Evolutionary conservation across 2,113 vertebrate genomes (phyloP), one percentile per base, ranked within the genome.

Genomic region (Misgurnus mizolepis): DNA sequence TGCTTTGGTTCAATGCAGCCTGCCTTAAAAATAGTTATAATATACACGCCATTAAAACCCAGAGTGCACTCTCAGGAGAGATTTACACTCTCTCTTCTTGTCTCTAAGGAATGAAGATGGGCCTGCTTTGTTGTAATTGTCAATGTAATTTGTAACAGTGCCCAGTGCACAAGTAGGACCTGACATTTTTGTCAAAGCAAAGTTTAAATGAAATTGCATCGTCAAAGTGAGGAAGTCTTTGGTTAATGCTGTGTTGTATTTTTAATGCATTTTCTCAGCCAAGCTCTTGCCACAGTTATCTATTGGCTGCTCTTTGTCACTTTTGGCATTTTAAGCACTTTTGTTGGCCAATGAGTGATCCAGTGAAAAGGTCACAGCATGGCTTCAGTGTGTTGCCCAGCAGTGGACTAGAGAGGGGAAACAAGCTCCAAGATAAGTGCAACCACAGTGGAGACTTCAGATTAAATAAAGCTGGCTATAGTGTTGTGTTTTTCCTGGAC

Each of bases 301-400:
- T 79, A n/a, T 60, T 71, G 69, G 71, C 62, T 49, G 70, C 15
- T 67, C 53, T 67, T 65, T 55, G 67, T 79, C 78, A 61, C 43
- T 71, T 71, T 62, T 72, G 81, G 68, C 76, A 62, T 79, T 62
- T 75, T 12, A 17, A 68, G 66, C 50, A 65, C 68, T 56, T 27
- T 79, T 61, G 70, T 67, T 64, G 60, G 60, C 47, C n/a, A 47
- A 40, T 49, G 40, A 78, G 67, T 47, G 58, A 81, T 66, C 41
- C 56, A 67, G 27, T 81, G 71, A 81, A 81, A 81, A 81, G 79
- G 79, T 74, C 79, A 47, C 61, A 71, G 69, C 18, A n/a, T 53
- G 79, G 70, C 79, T 67, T 81, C 41, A 68, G 53, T 67, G 69
- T 81, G 79, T 67, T 65, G 79, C 73, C 79, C 79, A 81, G 71